Percentiles rank a stretch among this genome's conserved stretches.
Conservation (phyloP, 2,888 invertebrate species). For the Dinocampus coccinellae region DNA sequence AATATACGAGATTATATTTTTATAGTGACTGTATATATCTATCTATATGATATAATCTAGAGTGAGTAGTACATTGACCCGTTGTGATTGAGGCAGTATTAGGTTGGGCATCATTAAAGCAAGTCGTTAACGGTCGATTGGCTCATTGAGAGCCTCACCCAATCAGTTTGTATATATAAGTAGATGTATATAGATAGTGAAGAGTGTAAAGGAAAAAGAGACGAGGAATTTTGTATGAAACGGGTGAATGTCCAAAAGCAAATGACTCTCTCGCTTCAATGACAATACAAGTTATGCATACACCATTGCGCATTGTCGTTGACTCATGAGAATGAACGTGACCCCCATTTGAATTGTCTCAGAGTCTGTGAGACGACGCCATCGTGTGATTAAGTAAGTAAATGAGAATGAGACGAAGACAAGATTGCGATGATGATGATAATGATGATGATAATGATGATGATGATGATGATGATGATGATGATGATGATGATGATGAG, state of each 20-base stretch:
- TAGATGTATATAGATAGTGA: no score
- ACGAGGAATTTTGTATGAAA: background rate
- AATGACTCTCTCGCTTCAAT: conserved; percentile 15
- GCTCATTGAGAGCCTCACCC: conserved; percentile 30
- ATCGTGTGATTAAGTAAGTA: background rate
- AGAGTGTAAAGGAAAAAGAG: no score
- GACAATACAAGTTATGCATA: conserved; percentile 33
- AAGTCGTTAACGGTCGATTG: conserved; percentile 36
- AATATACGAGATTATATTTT: no score
- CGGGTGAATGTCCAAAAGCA: background rate
- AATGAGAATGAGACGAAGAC: background rate
- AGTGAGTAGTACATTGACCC: conserved; percentile 12
- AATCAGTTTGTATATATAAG: background rate
- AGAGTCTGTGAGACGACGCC: conserved; percentile 1
- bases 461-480: no score
- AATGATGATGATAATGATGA: no score
- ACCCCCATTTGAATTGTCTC: conserved; percentile 25
- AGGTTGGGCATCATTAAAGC: conserved; percentile 31
- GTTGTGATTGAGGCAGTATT: conserved; percentile 15
- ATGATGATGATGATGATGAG: conserved; percentile 2
- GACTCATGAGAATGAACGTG: conserved; percentile 33
- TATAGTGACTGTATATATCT: no score
- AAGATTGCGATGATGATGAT: conserved; percentile 4
- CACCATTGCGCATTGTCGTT: conserved; percentile 24
- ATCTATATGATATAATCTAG: background rate